Base-by-base conservation (phyloP, 2,888 invertebrate species). In the Balanococcus diminutus region DNA sequence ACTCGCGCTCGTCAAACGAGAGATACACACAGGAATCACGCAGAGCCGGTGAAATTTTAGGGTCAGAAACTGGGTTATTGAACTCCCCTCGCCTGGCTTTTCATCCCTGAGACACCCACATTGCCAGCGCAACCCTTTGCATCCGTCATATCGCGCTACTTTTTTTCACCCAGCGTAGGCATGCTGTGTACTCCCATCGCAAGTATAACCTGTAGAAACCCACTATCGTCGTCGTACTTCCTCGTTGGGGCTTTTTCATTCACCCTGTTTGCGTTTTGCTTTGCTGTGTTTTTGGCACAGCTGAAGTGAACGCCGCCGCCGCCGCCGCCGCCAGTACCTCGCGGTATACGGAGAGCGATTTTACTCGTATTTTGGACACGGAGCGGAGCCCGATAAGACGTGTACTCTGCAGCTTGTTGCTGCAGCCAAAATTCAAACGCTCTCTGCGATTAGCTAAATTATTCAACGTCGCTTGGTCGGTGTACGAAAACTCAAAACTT, bases 1-100 rank as follows among this genome's bases (percentile, higher is more conserved):
- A 72, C 72, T 72, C 25, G 72, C 25, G 72, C 72, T 28, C 72
- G 31, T 72, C 72, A 72, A 72, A 14, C 28, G 4, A 72, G 4
- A 72, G 72, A 72, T 72, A 72, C 72, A 72, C 72, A 42, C 42
- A 25, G 22, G 28, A 25, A 72, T 72, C 72, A 72, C 72, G 72
- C 72, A 72, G 72, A 72, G 72, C 72, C 72, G 72, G 72, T 31
- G 16, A 72, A 72, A 72, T 72, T 72, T n/a, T 72, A 31, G 72
- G 72, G 72, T 72, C 72, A 72, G 72, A 72, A 72, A 72, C 72
- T 72, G 72, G 72, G 72, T 72, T 72, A 72, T 72, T 72, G 72
- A 72, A 72, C 72, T 72, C 72, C 72, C 72, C 72, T 72, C 72
- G 72, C 31, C 31, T 28, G 28, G 72, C 31, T 31, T 72, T 72